phyloP scores from a whole-genome alignment of 2,888 invertebrate genomes.

The Diaphora mendica region DNA sequence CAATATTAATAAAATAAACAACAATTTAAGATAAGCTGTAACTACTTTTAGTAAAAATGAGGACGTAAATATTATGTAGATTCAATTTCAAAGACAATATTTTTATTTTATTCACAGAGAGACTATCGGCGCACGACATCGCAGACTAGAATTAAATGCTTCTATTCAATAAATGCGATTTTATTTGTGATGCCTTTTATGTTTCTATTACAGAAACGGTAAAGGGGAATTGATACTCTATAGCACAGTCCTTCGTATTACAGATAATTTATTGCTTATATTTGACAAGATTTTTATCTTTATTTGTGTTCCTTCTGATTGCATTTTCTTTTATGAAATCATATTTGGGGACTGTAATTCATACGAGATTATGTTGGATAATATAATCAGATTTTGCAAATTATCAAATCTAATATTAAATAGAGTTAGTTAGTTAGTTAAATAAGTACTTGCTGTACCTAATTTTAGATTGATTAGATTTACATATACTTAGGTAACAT shows the following conservation, averaged over 20 bases:
- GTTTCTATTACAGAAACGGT: constrained; percentile 75
- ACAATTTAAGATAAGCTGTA: constrained; percentile 10
- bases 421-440: no score
- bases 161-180: constrained; percentile 77
- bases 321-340: constrained; percentile 43
- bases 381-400: not conserved
- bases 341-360: constrained; percentile 38
- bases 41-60: constrained; percentile 13
- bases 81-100: constrained; percentile 57
- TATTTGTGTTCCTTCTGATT: constrained; percentile 68
- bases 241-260: constrained; percentile 59
- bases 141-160: constrained; percentile 64
- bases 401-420: not conserved
- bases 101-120: constrained; percentile 74
- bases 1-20: constrained; percentile 7
- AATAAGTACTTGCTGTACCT: no score
- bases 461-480: no score
- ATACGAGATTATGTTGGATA: constrained; percentile 33
- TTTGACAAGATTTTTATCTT: constrained; percentile 74
- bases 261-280: constrained; percentile 73
- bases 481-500: no score
- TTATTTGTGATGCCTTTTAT: constrained; percentile 73
- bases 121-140: constrained; percentile 63
- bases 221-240: constrained; percentile 68
- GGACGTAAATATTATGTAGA: constrained; percentile 32